A percentile compares a stretch with the other conserved stretches of the same genome.
Conservation (phyloP, 1,140 invertebrate genomes). For the Pseudomyrmex sp. region DNA sequence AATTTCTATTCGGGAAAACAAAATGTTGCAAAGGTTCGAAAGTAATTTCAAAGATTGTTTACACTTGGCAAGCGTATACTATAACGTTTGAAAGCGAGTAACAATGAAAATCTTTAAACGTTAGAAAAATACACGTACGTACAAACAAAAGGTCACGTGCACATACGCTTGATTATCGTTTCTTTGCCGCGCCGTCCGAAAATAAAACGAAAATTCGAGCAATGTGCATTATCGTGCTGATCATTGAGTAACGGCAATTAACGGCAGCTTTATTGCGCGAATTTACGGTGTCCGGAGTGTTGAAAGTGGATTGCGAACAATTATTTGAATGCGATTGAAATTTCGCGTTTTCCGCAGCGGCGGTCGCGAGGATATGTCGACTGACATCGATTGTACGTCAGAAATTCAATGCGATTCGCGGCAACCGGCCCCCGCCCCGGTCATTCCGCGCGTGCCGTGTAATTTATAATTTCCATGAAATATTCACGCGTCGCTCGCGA, state of each 20-base stretch:
- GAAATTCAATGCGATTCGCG: conserved; percentile 63
- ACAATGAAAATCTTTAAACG: conserved; percentile 26
- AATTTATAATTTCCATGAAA: conserved; percentile 65
- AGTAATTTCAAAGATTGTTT: conserved; percentile 47
- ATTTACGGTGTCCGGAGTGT: conserved; percentile 30
- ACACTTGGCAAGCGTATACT: not conserved
- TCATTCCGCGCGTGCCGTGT: conserved; percentile 34
- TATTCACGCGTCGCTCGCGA: conserved; percentile 57
- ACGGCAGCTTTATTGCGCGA: conserved; percentile 42
- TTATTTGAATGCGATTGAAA: conserved; percentile 59
- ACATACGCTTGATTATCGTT: not conserved
- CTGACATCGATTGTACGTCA: conserved; percentile 67
- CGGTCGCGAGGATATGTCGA: conserved; percentile 62
- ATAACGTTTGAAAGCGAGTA: conserved; percentile 11
- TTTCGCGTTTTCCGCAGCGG: conserved; percentile 56
- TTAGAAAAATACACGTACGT: conserved; percentile 19
- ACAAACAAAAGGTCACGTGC: conserved; percentile 7
- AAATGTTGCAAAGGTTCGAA: not conserved
- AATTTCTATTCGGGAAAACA: conserved; percentile 19
- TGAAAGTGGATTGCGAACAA: conserved; percentile 36
- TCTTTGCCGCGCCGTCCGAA: not conserved
- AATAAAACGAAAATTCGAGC: conserved; percentile 12
- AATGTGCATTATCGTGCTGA: not conserved
- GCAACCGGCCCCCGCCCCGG: conserved; percentile 26
- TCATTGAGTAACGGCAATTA: conserved; percentile 40